These are phyloP conservation scores for Lasius fuliginosus DNA, from an alignment of 2,888 invertebrate genomes.

Conservation along the genomic window DNA sequence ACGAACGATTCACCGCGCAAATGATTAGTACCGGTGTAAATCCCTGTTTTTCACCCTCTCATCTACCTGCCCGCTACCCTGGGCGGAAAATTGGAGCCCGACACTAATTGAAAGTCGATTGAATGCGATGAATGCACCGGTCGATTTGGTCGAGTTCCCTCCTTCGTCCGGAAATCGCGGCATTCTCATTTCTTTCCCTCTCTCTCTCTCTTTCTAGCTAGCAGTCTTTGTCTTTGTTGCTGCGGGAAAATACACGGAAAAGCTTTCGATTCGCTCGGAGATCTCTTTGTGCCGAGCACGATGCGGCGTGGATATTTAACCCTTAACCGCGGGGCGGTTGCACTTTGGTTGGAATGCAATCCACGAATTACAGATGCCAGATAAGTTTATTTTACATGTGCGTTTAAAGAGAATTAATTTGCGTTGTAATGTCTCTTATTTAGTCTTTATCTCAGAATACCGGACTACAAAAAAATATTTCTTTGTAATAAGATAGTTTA, in stretches of 20 bases:
- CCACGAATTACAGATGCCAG: constrained; percentile 38
- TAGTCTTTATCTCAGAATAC: background rate
- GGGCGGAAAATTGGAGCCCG: constrained; percentile 57
- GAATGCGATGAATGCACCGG: constrained; percentile 74
- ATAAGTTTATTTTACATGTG: constrained; percentile 31
- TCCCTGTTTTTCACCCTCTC: constrained; percentile 44
- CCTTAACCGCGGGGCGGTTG: constrained; percentile 33
- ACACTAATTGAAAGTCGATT: constrained; percentile 77
- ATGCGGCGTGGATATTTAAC: constrained; percentile 41
- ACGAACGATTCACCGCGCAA: constrained; percentile 62
- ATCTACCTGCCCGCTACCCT: constrained; percentile 16
- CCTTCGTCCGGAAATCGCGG: constrained; percentile 47
- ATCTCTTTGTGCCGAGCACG: constrained; percentile 37
- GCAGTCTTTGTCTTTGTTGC: constrained; percentile 24
- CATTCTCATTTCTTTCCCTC: constrained; percentile 18
- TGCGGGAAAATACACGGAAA: constrained; percentile 54
- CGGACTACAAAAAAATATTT: background rate
- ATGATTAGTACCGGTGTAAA: constrained; percentile 55
- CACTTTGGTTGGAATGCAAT: constrained; percentile 28
- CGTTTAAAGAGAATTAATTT: constrained; percentile 23
- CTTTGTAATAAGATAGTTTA: background rate
- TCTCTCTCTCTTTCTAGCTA: background rate
- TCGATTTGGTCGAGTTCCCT: constrained; percentile 36
- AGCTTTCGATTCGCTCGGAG: constrained; percentile 51
- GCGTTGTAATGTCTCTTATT: background rate